Percentiles rank a stretch among this genome's conserved stretches.
phyloP scores from a whole-genome alignment of 2,888 invertebrate genomes.

The Catocala nupta region DNA sequence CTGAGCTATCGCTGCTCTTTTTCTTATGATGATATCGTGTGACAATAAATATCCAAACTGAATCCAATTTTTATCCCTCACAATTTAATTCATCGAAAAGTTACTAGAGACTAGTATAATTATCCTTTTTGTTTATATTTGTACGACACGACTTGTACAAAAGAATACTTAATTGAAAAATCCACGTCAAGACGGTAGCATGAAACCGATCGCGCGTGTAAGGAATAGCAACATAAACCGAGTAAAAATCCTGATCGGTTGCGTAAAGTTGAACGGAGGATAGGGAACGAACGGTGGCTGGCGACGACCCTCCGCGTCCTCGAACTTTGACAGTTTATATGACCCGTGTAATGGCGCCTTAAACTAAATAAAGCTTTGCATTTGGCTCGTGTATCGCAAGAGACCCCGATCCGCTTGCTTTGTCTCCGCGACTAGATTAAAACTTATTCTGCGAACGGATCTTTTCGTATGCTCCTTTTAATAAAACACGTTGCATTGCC shows the following conservation, averaged over 20 bases:
- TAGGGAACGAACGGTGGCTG: constrained; percentile 54
- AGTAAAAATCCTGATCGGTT: constrained; percentile 68
- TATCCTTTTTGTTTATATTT: no score
- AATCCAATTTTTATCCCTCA: no score
- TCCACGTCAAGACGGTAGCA: constrained; percentile 36
- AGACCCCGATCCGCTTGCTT: constrained; percentile 71
- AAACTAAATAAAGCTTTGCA: constrained; percentile 85
- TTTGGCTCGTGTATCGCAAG: constrained; percentile 75
- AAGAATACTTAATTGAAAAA: constrained; percentile 33
- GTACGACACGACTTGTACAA: constrained; percentile 11
- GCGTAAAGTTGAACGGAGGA: constrained; percentile 60
- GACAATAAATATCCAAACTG: no score
- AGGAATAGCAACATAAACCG: constrained; percentile 62
- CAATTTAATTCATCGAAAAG: no score
- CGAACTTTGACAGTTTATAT: constrained; percentile 86
- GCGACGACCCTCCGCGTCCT: constrained; percentile 69
- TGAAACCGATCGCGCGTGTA: constrained; percentile 55
- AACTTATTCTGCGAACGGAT: constrained; percentile 56
- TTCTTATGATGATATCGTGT: no score
- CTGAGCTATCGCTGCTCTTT: no score
- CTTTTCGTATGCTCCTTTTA: constrained; percentile 37
- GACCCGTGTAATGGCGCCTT: constrained; percentile 86
- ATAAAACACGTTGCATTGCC: constrained; percentile 31
- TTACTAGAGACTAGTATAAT: no score
- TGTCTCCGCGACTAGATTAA: constrained; percentile 74